Evolutionary conservation across 2,888 invertebrate genomes (phyloP), one percentile per base, ranked within the genome.

Genomic region (Tachina grossa): DNA sequence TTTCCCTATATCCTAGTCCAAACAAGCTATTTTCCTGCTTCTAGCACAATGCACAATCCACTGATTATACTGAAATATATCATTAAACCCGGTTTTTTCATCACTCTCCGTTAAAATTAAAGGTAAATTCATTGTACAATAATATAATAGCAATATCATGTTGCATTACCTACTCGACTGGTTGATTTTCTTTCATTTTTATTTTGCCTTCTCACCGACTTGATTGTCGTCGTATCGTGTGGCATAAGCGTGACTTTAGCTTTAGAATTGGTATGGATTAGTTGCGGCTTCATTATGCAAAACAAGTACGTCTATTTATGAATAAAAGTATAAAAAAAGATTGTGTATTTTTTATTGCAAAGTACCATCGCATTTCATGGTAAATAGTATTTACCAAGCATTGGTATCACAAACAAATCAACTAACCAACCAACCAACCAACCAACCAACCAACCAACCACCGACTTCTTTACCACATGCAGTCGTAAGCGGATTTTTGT

Each of bases 181-280:
- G 8, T 77, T 59, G 22, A 41, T 68, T 63, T 49, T 47, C 47
- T 41, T n/a, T 41, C n/a, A 45, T 57, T 57, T 74, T 59, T 43
- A 31, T 19, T 59, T 61, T 69, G 69, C 45, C 13, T 59, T 53
- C n/a, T 9, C 66, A 49, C 43, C 55, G 9, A 71, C 65, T 77
- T 79, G 66, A 79, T 66, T 77, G 86, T 80, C 53, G 77, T 77
- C 53, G 77, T 81, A 83, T 86, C 86, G 86, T 86, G 86, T 86
- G 86, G 86, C 86, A 86, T 81, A 86, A 86, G 86, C 84, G 86
- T 84, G 86, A 84, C 86, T 86, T 84, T 59, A 75, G 78, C 80
- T 59, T 77, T 77, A 63, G 80, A 72, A 81, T 80, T 85, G 75
- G 79, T 71, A 68, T 80, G 83, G 76, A 80, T 83, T 85, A 75